Evolutionary conservation across 2,113 vertebrate genomes (phyloP), one percentile per base, ranked within the genome.

Genomic region (Buteo buteo): DNA sequence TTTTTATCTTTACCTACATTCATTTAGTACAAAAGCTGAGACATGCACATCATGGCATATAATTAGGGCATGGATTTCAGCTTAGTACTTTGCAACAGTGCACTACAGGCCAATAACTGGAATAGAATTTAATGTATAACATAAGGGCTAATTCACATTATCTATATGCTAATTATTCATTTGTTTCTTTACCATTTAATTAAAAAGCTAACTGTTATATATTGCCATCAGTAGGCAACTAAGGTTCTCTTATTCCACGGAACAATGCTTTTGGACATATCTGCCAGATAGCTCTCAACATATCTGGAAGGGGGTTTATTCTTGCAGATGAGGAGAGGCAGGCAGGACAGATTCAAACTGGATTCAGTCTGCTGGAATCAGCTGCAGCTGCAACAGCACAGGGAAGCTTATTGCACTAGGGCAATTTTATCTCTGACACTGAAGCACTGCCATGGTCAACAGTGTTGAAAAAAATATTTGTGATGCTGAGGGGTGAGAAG

Each of bases 1-100:
- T 96, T 96, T 96, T 97, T 96, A 94, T 97, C 96, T 96, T 95
- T 81, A 94, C 96, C 93, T 96, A 95, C 89, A 87, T 88, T 94
- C 91, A 95, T 67, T 91, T 65, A 69, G 86, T 7, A 92, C 69
- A 96, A 96, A 97, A 81, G 93, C 88, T 59, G 74, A 93, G 88
- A 64, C 73, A 71, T 26, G 94, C 95, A 95, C 94, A 94, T 88
- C 85, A 61, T 5, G 7, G 82, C 88, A 81, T 92, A 95, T 90
- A 96, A 96, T 97, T 93, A 95, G 83, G 86, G 76, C 84, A 95
- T 81, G 59, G 90, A 96, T 96, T 96, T 97, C 95, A 93, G 89
- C 82, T 96, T 34, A 97, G 90, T 11, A 24, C 89, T 89, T 50
- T 42, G 58, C 91, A 82, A 42, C 40, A 58, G 78, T 1, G 12